Evolutionary conservation across 2,888 invertebrate species (phyloP).

Genomic region (Drosophila siamana): DNA sequence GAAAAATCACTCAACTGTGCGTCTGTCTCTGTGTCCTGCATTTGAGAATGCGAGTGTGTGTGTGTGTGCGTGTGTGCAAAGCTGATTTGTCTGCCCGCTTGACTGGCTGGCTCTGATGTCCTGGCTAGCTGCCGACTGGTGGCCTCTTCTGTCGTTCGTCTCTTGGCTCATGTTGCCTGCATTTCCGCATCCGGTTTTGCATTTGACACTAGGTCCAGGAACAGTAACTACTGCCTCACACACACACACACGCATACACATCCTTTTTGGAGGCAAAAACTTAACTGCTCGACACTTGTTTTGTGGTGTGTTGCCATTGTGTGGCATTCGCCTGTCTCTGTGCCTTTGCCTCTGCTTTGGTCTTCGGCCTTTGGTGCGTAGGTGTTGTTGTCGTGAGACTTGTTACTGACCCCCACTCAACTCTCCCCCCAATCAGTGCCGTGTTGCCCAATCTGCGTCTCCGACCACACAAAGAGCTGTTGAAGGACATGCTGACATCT

Average conservation of each 20-base stretch:
- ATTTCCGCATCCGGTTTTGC: conserved; percentile 82
- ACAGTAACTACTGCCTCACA: conserved; percentile 61
- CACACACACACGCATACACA: conserved; percentile 26
- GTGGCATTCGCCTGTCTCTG: conserved; percentile 14
- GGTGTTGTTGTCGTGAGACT: conserved; percentile 63
- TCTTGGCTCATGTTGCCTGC: conserved; percentile 62
- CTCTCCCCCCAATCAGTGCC: background rate
- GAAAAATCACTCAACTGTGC: conserved; percentile 80
- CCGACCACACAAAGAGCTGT: conserved; percentile 68
- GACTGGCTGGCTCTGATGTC: conserved; percentile 69
- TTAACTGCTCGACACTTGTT: conserved; percentile 78
- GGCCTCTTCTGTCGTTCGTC: conserved; percentile 32
- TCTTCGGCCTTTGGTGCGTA: conserved; percentile 28
- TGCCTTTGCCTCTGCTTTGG: conserved; percentile 2
- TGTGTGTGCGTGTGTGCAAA: conserved; percentile 45
- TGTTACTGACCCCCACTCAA: conserved; percentile 51
- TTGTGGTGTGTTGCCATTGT: conserved; percentile 78
- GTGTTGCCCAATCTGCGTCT: conserved; percentile 29
- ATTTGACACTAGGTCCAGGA: conserved; percentile 67
- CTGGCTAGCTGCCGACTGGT: conserved; percentile 46
- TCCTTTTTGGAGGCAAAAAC: conserved; percentile 64
- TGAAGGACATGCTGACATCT: conserved; percentile 72
- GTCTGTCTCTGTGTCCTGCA: conserved; percentile 43
- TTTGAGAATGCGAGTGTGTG: conserved; percentile 10
- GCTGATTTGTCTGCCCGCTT: conserved; percentile 78